phyloP scores from a whole-genome alignment of 2,113 vertebrate species.

The Taxidea taxus region DNA sequence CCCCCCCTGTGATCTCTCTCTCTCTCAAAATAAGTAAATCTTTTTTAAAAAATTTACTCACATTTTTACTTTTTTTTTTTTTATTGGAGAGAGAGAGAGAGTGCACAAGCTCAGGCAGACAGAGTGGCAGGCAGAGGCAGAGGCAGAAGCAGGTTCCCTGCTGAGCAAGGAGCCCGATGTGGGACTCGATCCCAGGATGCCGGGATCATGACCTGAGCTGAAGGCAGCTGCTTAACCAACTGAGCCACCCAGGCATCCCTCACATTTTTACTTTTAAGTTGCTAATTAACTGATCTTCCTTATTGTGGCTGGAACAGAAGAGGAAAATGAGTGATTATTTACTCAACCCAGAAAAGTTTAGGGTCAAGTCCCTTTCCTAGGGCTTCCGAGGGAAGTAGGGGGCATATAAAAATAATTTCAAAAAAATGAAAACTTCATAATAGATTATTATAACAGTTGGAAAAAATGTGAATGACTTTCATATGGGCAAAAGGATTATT shows the following conservation, averaged over 20 bases:
- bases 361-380: not conserved
- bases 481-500: not conserved
- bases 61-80: too few relatives aligned
- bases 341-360: not conserved
- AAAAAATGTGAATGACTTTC: not conserved
- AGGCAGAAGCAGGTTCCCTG: too few relatives aligned
- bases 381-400: not conserved
- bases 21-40: not conserved
- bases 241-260: too few relatives aligned
- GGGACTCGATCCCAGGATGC: too few relatives aligned
- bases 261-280: not conserved
- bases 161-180: too few relatives aligned
- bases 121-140: too few relatives aligned
- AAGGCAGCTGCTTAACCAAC: too few relatives aligned
- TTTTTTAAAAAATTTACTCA: not conserved
- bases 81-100: too few relatives aligned
- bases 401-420: slow-evolving; percentile 5
- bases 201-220: too few relatives aligned
- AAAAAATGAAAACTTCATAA: not conserved
- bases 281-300: not conserved
- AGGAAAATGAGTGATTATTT: not conserved
- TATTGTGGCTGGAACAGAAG: not conserved
- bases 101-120: too few relatives aligned
- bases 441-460: not conserved
- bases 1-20: too few relatives aligned